Base-by-base conservation (phyloP, 1,140 invertebrate genomes). In the Aphelenchoides besseyi region DNA sequence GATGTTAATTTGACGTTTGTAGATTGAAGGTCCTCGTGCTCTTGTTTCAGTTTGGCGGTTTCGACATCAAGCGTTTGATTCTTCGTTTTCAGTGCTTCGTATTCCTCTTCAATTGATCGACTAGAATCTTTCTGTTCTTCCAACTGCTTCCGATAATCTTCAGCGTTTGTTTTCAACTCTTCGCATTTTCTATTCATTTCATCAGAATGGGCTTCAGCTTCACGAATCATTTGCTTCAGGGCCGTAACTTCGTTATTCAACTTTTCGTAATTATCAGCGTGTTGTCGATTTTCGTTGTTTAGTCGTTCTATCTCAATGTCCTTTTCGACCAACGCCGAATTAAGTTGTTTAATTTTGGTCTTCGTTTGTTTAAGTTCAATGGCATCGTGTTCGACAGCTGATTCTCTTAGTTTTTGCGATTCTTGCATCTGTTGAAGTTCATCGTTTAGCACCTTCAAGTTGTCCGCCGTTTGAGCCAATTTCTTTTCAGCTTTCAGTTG, bases 11-110 rank as follows among this genome's bases (percentile, higher is more conserved):
- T 66, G 1, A 16, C 29, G 23, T 18, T 66, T 30, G 30, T 33
- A 28, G 59, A 16, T 29, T 66, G n/a, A 18, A 53, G 12, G 1
- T 33, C 30, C 48, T 32, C 12, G 28, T 66, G 16, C 30, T 18
- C 18, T 1, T 30, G 16, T 37, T 66, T 33, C 26, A 66, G 36
- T 66, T 66, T 32, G 16, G 36, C 41, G 9, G 36, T 53, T 66
- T 53, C 36, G n/a, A 12, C 63, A 29, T 35, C 32, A 18, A 53
- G 12, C 1, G 16, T 35, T 3, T 32, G 12, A 8, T 23, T 53
- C 63, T 66, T 53, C 16, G 30, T 33, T 16, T 29, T 66, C 32
- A 66, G 32, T 16, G n/a, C 1, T 3, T 29, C 63, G 12, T 30
- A n/a, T 8, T 66, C 63, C 32, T 66, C 12, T 33, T 59, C 37